Base-by-base conservation (phyloP, 1,140 invertebrate genomes). In the Drosophila pruinosa region DNA sequence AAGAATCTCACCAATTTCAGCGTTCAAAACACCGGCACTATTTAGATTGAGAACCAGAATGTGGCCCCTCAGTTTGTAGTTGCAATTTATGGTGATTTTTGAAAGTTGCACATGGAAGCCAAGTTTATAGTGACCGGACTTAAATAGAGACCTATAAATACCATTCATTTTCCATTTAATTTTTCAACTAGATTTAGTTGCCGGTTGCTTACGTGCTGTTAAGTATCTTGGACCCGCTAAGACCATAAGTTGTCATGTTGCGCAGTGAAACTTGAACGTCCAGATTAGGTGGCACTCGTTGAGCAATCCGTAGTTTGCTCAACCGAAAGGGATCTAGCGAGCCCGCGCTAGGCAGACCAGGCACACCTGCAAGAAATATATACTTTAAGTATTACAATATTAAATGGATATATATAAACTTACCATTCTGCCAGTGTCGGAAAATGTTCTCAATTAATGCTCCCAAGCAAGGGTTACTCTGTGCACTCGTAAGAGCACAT, bases 261-360 rank as follows among this genome's bases (percentile, higher is more conserved):
- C 54, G 48, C 15, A 82, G 19, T 21, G 52, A 57, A 15, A 68
- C 68, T 26, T 70, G 54, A n/a, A 79, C 59, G 31, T 73, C 58
- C 26, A 69, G 28, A 54, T 65, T 65, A 34, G 59, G 62, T 10
- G 61, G 45, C 21, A 61, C 64, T 6, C 57, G 62, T 56, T 78
- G 76, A 0, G 74, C 65, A 15, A 79, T 69, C 2, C 65, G 64
- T 6, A 71, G 39, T 19, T 47, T 53, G 6, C 61, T 43, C 28
- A 77, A 47, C 14, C 58, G 48, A 50, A 80, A 71, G n/a, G 74
- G 74, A 47, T 80, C 77, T 22, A 80, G 5, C 4, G 74, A 4
- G 14, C 77, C 75, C 10, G 77, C 34, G 12, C 39, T 14, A 10
- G 31, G 28, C 15, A 77, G 12, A 8, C 77, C 77, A 7, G 74